Conservation (phyloP, 2,797 vertebrate species). For the Danio albolineatus region DNA sequence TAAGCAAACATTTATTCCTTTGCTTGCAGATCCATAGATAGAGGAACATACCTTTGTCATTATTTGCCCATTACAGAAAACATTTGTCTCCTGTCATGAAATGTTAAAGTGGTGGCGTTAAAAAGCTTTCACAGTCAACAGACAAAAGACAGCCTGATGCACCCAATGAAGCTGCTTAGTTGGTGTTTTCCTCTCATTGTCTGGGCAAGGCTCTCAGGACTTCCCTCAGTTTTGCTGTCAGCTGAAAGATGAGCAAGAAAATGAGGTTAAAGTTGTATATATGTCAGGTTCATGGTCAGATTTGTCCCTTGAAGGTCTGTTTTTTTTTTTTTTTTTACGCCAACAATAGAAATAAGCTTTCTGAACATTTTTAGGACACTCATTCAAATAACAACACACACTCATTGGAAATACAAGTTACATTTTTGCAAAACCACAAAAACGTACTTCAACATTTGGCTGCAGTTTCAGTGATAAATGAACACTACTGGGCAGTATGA, state of each 20-base stretch:
- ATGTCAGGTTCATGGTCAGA: not conserved
- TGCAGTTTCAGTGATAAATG: too few species aligned
- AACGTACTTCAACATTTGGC: too few species aligned
- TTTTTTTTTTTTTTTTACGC: not conserved
- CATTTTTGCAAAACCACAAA: too few species aligned
- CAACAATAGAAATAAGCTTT: not conserved
- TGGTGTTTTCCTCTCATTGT: conserved; percentile 5
- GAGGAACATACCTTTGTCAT: not conserved
- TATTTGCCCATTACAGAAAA: conserved; percentile 14
- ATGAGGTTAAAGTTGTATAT: not conserved
- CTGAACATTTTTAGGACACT: not conserved
- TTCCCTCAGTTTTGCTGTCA: not conserved
- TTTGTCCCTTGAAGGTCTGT: not conserved
- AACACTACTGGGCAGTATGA: too few species aligned
- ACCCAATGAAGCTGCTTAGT: not conserved
- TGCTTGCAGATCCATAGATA: not conserved
- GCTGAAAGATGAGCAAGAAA: conserved; percentile 2
- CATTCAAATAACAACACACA: too few species aligned
- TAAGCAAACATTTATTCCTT: conserved; percentile 5
- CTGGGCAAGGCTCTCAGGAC: not conserved
- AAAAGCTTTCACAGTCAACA: conserved; percentile 50
- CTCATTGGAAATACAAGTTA: too few species aligned
- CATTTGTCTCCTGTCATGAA: conserved; percentile 9
- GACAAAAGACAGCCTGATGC: conserved; percentile 17
- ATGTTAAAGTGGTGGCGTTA: not conserved